These are phyloP conservation scores for Lepus europaeus DNA, from an alignment of 2,113 vertebrate genomes.

Conservation along the genomic window DNA sequence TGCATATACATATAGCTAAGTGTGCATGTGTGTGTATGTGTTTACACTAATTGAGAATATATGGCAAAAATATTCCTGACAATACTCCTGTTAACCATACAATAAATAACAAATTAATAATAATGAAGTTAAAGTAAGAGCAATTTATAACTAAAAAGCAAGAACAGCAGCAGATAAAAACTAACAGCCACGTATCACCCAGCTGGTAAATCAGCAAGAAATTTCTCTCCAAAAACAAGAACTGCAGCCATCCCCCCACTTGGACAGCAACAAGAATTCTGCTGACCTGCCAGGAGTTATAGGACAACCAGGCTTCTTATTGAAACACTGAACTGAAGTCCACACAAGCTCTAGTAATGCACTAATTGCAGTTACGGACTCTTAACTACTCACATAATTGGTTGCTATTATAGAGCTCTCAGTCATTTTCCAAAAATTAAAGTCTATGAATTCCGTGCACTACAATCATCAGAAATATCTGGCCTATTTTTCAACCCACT, in stretches of 20 bases:
- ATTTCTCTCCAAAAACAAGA: background rate
- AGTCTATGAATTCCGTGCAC: background rate
- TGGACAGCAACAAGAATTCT: background rate
- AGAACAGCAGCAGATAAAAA: background rate
- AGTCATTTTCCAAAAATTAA: conserved; percentile 17
- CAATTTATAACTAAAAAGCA: background rate
- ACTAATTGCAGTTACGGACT: background rate
- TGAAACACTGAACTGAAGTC: background rate
- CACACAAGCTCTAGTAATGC: background rate
- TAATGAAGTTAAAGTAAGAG: background rate
- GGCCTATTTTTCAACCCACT: background rate
- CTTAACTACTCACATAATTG: background rate
- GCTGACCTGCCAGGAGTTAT: background rate
- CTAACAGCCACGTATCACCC: background rate
- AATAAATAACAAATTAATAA: conserved; percentile 47
- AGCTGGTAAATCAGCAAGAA: background rate
- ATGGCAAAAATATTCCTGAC: conserved; percentile 21
- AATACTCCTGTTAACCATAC: background rate
- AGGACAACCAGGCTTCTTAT: background rate
- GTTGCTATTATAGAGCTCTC: conserved; percentile 23
- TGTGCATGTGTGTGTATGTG: background rate
- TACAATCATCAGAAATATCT: background rate
- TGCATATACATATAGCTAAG: background rate
- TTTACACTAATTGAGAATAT: background rate
- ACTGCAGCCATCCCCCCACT: background rate